Evolutionary conservation across 2,888 invertebrate genomes (phyloP), one percentile per base, ranked within the genome.

Genomic region (Pristionchus mayeri): DNA sequence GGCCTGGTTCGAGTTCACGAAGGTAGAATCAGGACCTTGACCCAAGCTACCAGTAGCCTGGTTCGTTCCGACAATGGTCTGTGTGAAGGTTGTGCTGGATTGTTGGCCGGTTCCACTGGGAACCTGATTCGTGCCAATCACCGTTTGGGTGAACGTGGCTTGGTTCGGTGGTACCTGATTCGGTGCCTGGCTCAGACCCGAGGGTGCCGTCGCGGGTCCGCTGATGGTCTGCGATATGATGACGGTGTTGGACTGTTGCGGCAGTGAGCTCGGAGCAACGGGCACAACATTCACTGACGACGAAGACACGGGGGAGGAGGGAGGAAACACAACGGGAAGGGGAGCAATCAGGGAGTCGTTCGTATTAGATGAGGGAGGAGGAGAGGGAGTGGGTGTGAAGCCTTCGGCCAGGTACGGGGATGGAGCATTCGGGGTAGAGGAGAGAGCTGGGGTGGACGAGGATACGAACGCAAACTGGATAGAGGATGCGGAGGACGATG

Each of bases 351-450:
- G 24, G 18, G 71, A 40, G 34, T 63, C 63, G 63, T 63, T 63
- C 63, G 63, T 63, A 34, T 63, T 63, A 63, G 54, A n/a, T n/a
- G n/a, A n/a, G n/a, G n/a, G n/a, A 21, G 54, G n/a, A 30, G 76
- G 76, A 7, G 18, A 34, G 21, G 76, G 76, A 78, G 76, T 78
- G 50, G 76, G 76, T 2, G 50, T 50, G 76, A 78, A 78, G 18
- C 76, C 76, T 27, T 78, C 76, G 30, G 50, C 30, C 2, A 78
- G 76, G 50, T 50, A 78, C 4, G 76, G 76, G 18, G 76, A 78
- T 3, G 76, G 76, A 0, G 27, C 76, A 21, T 11, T 3, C 7
- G 76, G 24, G 9, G 76, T 27, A 18, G 79, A 54, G 21, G 80
- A 37, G 16, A 57, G 37, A 21, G 34, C 4, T 1, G 78, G 11